Percentiles rank a stretch among this genome's conserved stretches.
These are phyloP conservation scores for Hydraecia micacea DNA, from an alignment of 2,888 invertebrate genomes.

Conservation along the genomic window DNA sequence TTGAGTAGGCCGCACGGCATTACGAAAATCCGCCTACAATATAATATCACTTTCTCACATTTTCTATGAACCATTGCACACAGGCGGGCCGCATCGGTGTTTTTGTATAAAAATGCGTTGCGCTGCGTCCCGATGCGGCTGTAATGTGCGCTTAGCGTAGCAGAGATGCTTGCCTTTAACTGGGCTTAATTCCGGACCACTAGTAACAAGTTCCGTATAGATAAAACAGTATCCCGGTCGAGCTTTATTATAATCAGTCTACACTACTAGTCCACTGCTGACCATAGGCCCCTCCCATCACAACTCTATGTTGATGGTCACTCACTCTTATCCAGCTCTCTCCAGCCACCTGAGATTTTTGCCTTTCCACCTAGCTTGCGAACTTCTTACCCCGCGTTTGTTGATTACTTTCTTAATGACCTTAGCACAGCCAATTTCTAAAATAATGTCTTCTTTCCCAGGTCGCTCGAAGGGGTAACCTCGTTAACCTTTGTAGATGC, in stretches of 20 bases:
- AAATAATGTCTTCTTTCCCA: constrained; percentile 51
- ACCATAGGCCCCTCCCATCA: background rate
- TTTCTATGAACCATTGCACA: background rate
- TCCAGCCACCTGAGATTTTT: background rate
- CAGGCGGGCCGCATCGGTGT: background rate
- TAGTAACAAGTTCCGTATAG: background rate
- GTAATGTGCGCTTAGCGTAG: background rate
- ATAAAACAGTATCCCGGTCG: background rate
- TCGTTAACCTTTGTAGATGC: constrained; percentile 77
- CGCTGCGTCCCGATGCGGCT: background rate
- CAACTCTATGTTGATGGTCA: background rate
- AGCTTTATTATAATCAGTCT: background rate
- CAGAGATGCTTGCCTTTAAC: background rate
- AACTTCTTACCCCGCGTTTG: background rate
- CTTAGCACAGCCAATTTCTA: background rate
- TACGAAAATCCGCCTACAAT: background rate
- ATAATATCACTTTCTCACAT: too few species aligned
- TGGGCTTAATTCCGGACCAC: background rate
- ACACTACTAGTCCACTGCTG: background rate
- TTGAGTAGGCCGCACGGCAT: background rate
- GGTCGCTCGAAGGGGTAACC: constrained; percentile 74
- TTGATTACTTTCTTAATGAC: background rate
- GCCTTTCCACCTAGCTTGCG: background rate
- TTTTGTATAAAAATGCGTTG: background rate
- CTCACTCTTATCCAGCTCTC: too few species aligned